These are phyloP conservation scores for Ormyrus pomaceus DNA, from an alignment of 2,888 invertebrate species.

Conservation along the genomic window DNA sequence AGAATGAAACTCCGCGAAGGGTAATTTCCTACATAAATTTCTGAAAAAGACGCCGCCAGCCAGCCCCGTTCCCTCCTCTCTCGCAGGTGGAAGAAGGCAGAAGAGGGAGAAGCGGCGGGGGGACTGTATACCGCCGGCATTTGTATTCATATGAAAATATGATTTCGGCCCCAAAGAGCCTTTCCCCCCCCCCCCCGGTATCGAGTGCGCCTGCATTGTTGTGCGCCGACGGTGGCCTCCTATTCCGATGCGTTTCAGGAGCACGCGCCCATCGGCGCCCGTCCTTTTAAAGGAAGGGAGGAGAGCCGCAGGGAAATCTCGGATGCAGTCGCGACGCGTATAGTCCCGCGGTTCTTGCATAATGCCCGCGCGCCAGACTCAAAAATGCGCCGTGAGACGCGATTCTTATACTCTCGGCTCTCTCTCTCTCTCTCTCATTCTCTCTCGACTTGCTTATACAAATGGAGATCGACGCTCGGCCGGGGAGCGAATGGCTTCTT, in stretches of 20 bases:
- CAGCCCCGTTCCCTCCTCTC: slow-evolving; percentile 31
- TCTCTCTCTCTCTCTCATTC: neutral
- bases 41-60: slow-evolving; percentile 56
- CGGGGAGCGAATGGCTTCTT: too few relatives aligned
- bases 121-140: slow-evolving; percentile 37
- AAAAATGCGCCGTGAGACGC: neutral
- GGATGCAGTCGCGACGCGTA: neutral
- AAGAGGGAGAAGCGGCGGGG: neutral
- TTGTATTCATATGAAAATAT: slow-evolving; percentile 57
- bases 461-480: too few relatives aligned
- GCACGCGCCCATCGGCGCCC: neutral
- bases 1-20: slow-evolving; percentile 58
- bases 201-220: slow-evolving; percentile 67
- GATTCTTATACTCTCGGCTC: neutral
- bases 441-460: too few relatives aligned
- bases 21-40: slow-evolving; percentile 59
- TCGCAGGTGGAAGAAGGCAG: slow-evolving; percentile 48
- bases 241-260: slow-evolving; percentile 36
- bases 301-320: slow-evolving; percentile 16
- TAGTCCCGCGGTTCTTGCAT: slow-evolving; percentile 1
- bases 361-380: neutral
- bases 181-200: neutral
- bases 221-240: slow-evolving; percentile 59
- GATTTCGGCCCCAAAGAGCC: slow-evolving; percentile 32
- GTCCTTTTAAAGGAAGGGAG: slow-evolving; percentile 3